Evolutionary conservation across 2,888 invertebrate species (phyloP), one percentile per base, ranked within the genome.

Genomic region (Oligia strigilis): DNA sequence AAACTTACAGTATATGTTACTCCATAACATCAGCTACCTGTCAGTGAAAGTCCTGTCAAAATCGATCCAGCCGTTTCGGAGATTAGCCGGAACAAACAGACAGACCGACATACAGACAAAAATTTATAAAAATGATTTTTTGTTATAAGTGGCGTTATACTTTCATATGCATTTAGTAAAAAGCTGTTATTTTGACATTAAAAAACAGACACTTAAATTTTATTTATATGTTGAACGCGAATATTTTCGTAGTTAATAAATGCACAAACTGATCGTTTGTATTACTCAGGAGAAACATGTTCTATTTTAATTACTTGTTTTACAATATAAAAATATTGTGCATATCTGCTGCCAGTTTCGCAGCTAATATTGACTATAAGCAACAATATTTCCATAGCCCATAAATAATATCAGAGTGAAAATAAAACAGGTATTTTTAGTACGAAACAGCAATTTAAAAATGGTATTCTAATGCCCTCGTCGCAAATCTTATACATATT

Each of bases 401-500:
- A 60, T 40, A 23, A 72, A 72, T 17, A 72, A 72, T 60, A 40
- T 60, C 17, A 40, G n/a, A 60, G 11, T 58, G 23, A 14, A 40
- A 55, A 71, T 55, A 17, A 9, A 55, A 40, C 11, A n/a, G 9
- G 14, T n/a, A n/a, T 58, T 55, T 40, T 55, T 9, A 72, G 5
- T n/a, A n/a, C 17, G 17, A 72, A 64, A 71, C 14, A 75, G n/a
- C 23, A 55, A 72, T 75, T 66, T n/a, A 4, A 58, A 69, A 80
- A 72, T 43, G 23, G 60, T 36, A 43, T 23, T 43, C 9, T 4
- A 64, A 66, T 23, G 40, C 11, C 13, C 29, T n/a, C n/a, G 23
- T 40, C 23, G n/a, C 13, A 77, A 75, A 55, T 65, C 58, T 77
- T 52, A 74, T 78, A 79, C 82, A 83, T 85, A 78, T 78, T 84